Base-by-base conservation (phyloP, 2,113 vertebrate species). In the Falcunculus frontatus region DNA sequence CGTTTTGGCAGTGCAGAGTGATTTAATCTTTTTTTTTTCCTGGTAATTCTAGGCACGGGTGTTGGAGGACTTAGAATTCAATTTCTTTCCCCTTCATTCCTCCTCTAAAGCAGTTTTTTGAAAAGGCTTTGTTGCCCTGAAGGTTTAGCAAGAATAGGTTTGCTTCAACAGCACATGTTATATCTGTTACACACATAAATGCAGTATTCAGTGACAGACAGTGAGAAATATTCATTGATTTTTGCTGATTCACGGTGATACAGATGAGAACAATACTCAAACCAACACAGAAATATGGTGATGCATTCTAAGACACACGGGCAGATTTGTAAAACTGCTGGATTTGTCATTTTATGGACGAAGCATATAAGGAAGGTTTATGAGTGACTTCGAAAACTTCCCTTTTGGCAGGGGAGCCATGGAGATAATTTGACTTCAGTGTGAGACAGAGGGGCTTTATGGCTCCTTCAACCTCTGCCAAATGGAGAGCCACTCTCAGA, bases 131-230 rank as follows among this genome's bases (percentile, higher is more conserved):
- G 20, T 39, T 46, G 5, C 10, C 21, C n/a, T 60, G 13, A 75
- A 22, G 27, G 13, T 81, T 84, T 49, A 33, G 23, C 13, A 44
- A 56, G 39, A 56, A 5, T 9, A 41, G 8, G 21, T 76, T 64
- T 77, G 4, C 12, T 80, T 42, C 62, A 73, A 50, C 3, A 57
- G 11, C 1, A 0, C 1, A 30, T 55, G 0, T 52, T 21, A 3
- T 26, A 63, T 19, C 18, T 30, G 7, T n/a, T 19, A 30, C 5
- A 29, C 10, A 9, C 13, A 67, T 55, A 64, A 85, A 76, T 64
- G 44, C 18, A 44, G 29, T 22, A 14, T 6, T 27, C 14, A 22
- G 27, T 33, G 16, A 52, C 23, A 53, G 14, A 25, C 2, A 37
- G 10, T 13, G 29, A 68, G 37, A 82, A 44, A 52, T 25, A 55